A percentile compares a stretch with the other conserved stretches of the same genome.
These are phyloP conservation scores for Acheta domesticus DNA, from an alignment of 2,888 invertebrate species.

Conservation along the genomic window DNA sequence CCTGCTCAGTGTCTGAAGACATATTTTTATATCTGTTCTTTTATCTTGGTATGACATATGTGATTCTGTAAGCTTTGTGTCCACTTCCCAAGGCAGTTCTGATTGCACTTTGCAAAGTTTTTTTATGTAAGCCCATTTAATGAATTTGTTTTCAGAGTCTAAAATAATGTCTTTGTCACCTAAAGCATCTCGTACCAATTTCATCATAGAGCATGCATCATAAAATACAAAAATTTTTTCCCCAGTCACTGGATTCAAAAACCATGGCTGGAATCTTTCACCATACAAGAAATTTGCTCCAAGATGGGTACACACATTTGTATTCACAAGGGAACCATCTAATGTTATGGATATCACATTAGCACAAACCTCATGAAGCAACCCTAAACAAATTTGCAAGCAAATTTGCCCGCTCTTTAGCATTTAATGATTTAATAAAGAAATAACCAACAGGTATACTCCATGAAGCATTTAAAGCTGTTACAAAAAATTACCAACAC, in stretches of 20 bases:
- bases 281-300: neutral
- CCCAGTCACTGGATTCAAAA: neutral
- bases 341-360: neutral
- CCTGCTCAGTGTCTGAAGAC: neutral
- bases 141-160: neutral
- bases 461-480: neutral
- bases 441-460: neutral
- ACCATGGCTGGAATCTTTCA: neutral
- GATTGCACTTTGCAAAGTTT: neutral
- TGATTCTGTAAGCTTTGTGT: neutral
- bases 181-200: neutral
- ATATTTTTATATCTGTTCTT: neutral
- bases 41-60: neutral
- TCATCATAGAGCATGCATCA: neutral
- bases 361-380: conserved; percentile 5
- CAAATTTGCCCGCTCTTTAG: neutral
- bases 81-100: neutral
- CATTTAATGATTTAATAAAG: conserved; percentile 5
- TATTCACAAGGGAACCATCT: neutral
- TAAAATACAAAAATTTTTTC: neutral
- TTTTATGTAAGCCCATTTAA: neutral
- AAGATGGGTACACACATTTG: neutral
- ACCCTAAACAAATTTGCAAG: neutral
- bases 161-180: neutral
- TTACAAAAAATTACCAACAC: neutral